A percentile compares a stretch with the other conserved stretches of the same genome.
Conservation (phyloP, 64 coral and sea anemone species). For the Platygyra sinensis region DNA sequence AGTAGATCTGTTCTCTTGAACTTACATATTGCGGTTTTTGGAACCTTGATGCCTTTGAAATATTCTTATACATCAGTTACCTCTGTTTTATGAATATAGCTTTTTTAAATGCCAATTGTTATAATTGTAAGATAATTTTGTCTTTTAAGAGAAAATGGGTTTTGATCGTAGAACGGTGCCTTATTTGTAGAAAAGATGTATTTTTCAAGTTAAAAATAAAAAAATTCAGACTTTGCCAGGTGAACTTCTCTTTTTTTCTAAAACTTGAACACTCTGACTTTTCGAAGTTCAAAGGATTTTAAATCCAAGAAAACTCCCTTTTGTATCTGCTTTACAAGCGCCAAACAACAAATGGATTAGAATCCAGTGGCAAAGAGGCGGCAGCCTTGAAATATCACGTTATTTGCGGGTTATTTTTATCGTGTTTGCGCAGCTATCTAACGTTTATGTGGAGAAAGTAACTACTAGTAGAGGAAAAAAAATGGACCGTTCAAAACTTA, state of each 20-base stretch:
- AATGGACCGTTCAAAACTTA: too few species aligned
- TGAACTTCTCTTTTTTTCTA: neutral
- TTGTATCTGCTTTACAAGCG: too few species aligned
- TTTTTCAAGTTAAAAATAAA: slow-evolving; percentile 10
- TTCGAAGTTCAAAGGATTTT: too few species aligned
- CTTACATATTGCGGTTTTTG: neutral
- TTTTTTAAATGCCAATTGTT: slow-evolving; percentile 29
- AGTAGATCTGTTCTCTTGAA: neutral
- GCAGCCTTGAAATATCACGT: too few species aligned
- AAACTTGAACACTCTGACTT: too few species aligned
- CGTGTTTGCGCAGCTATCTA: too few species aligned
- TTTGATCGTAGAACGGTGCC: slow-evolving; percentile 10
- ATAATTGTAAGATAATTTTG: slow-evolving; percentile 8
- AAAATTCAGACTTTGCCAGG: neutral
- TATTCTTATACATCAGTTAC: neutral
- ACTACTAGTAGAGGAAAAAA: too few species aligned
- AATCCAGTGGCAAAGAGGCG: too few species aligned
- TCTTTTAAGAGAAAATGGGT: neutral
- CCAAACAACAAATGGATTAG: too few species aligned
- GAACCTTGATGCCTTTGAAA: neutral
- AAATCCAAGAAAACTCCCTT: too few species aligned
- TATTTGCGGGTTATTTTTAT: too few species aligned
- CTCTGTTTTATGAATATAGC: neutral
- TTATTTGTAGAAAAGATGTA: neutral
- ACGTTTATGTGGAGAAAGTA: too few species aligned